Evolutionary conservation across 1,140 invertebrate species (phyloP).

Genomic region (Pristionchus pacificus): DNA sequence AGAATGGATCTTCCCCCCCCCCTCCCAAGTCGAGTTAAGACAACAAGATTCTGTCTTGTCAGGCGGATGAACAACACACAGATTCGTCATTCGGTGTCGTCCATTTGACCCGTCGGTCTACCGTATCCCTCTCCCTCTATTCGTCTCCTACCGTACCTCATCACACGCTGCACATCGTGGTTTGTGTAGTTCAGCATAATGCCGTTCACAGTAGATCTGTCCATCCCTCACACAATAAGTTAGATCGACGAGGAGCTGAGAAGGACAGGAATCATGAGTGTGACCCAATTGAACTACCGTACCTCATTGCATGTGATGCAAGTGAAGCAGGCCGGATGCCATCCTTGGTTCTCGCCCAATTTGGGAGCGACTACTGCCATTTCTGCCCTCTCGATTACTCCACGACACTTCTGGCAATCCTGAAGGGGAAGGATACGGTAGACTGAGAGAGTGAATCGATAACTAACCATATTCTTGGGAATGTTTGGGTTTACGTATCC

Average conservation of each 20-base stretch:
- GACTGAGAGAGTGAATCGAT: neutral
- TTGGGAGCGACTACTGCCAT: slow-evolving; percentile 72
- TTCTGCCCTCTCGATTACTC: slow-evolving; percentile 66
- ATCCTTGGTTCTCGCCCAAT: slow-evolving; percentile 67
- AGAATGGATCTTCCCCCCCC: too few relatives aligned
- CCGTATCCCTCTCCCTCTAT: too few relatives aligned
- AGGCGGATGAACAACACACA: too few relatives aligned
- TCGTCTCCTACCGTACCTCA: too few relatives aligned
- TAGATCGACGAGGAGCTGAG: slow-evolving; percentile 80
- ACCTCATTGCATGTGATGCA: slow-evolving; percentile 72
- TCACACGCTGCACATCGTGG: slow-evolving; percentile 86
- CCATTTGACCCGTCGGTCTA: too few relatives aligned
- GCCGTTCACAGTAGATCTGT: slow-evolving; percentile 80
- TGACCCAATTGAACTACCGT: slow-evolving; percentile 5
- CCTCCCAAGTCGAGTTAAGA: too few relatives aligned
- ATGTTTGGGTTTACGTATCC: slow-evolving; percentile 65
- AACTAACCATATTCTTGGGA: slow-evolving; percentile 49
- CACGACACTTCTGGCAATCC: slow-evolving; percentile 69
- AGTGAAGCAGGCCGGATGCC: slow-evolving; percentile 82
- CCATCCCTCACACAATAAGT: slow-evolving; percentile 84
- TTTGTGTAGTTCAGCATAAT: slow-evolving; percentile 86
- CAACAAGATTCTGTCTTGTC: too few relatives aligned
- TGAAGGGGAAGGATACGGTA: slow-evolving; percentile 55
- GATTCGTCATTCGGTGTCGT: too few relatives aligned
- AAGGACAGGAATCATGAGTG: slow-evolving; percentile 5